Conservation (phyloP, 2,888 invertebrate genomes). For the Drosophila cognata region DNA sequence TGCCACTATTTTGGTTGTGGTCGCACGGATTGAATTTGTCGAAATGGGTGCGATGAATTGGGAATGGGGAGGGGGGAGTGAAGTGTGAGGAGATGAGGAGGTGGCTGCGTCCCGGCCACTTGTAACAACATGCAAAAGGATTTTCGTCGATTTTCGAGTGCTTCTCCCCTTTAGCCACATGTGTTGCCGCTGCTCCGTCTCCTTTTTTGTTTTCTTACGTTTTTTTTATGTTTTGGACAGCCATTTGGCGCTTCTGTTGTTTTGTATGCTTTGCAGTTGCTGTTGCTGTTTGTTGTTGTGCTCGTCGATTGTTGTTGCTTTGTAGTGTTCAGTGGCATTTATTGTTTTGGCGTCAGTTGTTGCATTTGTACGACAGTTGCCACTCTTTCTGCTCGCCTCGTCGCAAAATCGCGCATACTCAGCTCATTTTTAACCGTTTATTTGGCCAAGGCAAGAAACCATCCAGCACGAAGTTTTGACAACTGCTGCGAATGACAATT, state of each 20-base stretch:
- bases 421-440: conserved; percentile 72
- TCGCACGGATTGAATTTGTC: conserved; percentile 45
- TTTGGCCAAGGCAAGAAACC: conserved; percentile 62
- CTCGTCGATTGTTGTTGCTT: conserved; percentile 38
- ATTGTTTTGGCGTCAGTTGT: conserved; percentile 77
- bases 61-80: too few relatives aligned
- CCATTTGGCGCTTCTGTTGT: conserved; percentile 59
- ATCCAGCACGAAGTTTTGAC: conserved; percentile 34
- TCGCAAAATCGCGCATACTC: conserved; percentile 58
- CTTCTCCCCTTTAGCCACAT: conserved; percentile 60
- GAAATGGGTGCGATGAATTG: neutral
- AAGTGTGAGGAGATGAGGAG: neutral
- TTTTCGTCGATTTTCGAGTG: conserved; percentile 76
- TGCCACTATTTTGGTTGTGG: conserved; percentile 61
- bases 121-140: conserved; percentile 79
- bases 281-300: conserved; percentile 22
- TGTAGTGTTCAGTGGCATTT: conserved; percentile 65
- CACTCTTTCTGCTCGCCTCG: conserved; percentile 24
- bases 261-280: conserved; percentile 39
- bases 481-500: conserved; percentile 38
- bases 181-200: conserved; percentile 37
- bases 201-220: conserved; percentile 16
- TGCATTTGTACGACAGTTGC: conserved; percentile 57
- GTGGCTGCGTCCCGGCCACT: conserved; percentile 53
- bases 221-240: conserved; percentile 26